Conservation (phyloP, 2,113 vertebrate genomes). For the Coregonus clupeaformis region DNA sequence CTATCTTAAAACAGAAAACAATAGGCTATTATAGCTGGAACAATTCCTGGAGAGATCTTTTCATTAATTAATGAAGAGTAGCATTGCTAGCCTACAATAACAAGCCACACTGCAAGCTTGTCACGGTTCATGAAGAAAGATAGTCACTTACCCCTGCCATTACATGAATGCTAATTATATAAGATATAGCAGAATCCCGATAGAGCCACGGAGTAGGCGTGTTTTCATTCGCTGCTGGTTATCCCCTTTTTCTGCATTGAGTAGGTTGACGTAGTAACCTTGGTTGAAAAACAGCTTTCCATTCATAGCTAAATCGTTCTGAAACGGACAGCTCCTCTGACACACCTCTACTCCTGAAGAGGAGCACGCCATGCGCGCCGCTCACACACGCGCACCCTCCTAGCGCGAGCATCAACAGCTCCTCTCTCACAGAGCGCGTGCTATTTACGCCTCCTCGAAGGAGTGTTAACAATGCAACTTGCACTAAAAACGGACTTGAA, state of each 20-base stretch:
- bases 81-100: background rate
- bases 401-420: background rate
- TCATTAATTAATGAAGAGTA: background rate
- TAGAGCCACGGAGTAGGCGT: background rate
- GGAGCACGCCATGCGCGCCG: background rate
- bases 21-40: background rate
- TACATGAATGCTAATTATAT: background rate
- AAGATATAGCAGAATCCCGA: background rate
- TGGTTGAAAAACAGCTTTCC: background rate
- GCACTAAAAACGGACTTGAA: too few relatives aligned
- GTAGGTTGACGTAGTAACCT: background rate
- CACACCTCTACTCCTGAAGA: background rate
- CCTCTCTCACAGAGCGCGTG: too few relatives aligned
- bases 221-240: background rate
- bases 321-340: slow-evolving; percentile 42
- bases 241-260: background rate
- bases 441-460: too few relatives aligned
- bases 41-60: background rate
- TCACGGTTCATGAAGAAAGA: background rate
- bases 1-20: background rate
- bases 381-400: background rate
- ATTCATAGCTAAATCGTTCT: slow-evolving; percentile 30
- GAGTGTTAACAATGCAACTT: too few relatives aligned
- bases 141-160: background rate
- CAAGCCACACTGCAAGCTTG: background rate